phyloP scores from a whole-genome alignment of 2,888 invertebrate genomes.

The Trachelus stipa region DNA sequence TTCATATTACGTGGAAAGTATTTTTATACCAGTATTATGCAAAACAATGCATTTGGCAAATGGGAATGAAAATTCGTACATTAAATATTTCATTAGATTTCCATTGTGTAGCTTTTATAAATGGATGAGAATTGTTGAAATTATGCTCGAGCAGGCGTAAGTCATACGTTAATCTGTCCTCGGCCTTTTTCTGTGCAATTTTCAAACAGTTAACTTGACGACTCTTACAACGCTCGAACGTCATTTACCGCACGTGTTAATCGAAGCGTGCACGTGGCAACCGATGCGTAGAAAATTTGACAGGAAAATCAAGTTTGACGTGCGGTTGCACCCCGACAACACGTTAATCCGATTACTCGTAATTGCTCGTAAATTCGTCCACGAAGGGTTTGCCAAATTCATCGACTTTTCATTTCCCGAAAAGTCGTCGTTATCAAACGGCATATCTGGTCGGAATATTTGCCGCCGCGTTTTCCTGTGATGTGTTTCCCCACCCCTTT shows the following conservation, averaged over 20 bases:
- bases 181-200: background rate
- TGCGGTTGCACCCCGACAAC: slow-evolving; percentile 12
- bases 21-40: too few species aligned
- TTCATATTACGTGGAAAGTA: too few species aligned
- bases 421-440: background rate
- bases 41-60: background rate
- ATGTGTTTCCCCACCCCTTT: background rate
- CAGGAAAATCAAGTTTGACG: background rate
- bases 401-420: background rate
- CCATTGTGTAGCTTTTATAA: background rate
- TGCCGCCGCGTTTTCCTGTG: background rate
- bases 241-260: background rate
- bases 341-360: slow-evolving; percentile 41
- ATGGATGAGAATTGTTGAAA: background rate
- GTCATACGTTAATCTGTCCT: background rate
- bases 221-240: background rate
- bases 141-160: background rate
- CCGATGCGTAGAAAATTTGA: background rate
- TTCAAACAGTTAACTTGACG: background rate
- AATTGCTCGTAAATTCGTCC: slow-evolving; percentile 39
- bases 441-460: background rate
- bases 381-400: slow-evolving; percentile 25
- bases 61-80: background rate
- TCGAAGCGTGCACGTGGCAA: background rate
- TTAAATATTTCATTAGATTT: background rate